Percentiles rank a stretch among this genome's conserved stretches.
Conservation (phyloP, 2,797 vertebrate genomes). For the Varecia variegata region DNA sequence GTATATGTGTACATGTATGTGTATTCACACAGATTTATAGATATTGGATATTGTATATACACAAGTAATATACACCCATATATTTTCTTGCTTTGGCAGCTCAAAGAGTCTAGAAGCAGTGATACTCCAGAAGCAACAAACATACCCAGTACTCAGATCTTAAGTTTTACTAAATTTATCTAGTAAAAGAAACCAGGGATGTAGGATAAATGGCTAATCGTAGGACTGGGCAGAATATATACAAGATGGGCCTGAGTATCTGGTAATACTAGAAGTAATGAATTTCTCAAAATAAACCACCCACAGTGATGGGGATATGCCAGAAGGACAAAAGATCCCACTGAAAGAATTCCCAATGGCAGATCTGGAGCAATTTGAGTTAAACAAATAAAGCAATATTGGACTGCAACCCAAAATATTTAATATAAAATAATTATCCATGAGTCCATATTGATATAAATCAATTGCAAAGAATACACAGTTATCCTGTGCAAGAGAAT, state of each 20-base stretch:
- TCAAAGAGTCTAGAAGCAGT: background rate
- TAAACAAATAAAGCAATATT: background rate
- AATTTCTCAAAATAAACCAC: background rate
- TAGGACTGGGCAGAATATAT: background rate
- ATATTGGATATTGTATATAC: background rate
- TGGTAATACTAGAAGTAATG: background rate
- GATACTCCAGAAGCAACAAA: background rate
- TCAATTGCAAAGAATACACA: background rate
- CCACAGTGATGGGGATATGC: background rate
- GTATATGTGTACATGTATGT: background rate
- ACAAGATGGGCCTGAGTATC: background rate
- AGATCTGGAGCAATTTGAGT: background rate
- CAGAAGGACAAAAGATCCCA: background rate
- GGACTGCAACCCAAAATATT: background rate
- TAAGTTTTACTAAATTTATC: background rate
- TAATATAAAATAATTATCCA: background rate
- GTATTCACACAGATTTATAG: background rate
- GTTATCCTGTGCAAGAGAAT: background rate
- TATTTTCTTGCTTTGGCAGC: background rate
- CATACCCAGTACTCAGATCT: background rate
- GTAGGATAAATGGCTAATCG: background rate
- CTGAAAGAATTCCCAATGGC: background rate
- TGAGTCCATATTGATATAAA: background rate
- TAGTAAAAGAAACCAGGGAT: background rate
- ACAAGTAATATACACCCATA: background rate